A percentile compares a stretch with the other conserved stretches of the same genome.
phyloP scores from a whole-genome alignment of 2,888 invertebrate genomes.

The Tiliacea citrago region DNA sequence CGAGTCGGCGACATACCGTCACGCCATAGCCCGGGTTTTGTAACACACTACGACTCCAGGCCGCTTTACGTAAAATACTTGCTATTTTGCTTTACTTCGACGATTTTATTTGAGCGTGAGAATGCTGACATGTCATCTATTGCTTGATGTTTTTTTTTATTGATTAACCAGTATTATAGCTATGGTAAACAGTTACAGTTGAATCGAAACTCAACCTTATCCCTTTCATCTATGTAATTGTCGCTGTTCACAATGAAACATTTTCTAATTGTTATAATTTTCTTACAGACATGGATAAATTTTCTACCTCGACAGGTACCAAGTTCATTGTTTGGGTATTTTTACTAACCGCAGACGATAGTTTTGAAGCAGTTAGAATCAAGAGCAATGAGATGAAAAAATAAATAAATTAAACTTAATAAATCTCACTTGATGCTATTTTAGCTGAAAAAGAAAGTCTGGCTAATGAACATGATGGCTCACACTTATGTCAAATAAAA shows the following conservation, averaged over 20 bases:
- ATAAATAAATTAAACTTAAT: slow-evolving; percentile 4
- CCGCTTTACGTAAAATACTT: slow-evolving; percentile 51
- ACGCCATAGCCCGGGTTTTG: slow-evolving; percentile 67
- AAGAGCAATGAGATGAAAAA: slow-evolving; percentile 5
- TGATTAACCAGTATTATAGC: not conserved
- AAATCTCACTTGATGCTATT: slow-evolving; percentile 6
- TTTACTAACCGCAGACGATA: not conserved
- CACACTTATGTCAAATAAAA: slow-evolving; percentile 76
- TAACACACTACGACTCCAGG: slow-evolving; percentile 55
- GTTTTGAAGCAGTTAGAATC: not conserved
- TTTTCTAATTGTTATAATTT: not conserved
- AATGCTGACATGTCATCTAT: slow-evolving; percentile 22
- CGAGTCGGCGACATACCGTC: slow-evolving; percentile 70
- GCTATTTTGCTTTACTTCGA: slow-evolving; percentile 13
- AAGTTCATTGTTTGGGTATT: not conserved
- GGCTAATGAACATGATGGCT: slow-evolving; percentile 73
- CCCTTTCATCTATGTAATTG: not conserved
- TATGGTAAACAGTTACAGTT: not conserved
- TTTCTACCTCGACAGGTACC: not conserved
- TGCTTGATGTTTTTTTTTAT: not conserved
- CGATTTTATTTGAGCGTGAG: slow-evolving; percentile 33
- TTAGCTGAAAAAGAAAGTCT: slow-evolving; percentile 75
- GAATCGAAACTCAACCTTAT: not conserved
- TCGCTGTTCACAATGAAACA: not conserved
- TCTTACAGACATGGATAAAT: not conserved